Evolutionary conservation across 2,888 invertebrate genomes (phyloP), one percentile per base, ranked within the genome.

Genomic region (Drosophila neonasuta): DNA sequence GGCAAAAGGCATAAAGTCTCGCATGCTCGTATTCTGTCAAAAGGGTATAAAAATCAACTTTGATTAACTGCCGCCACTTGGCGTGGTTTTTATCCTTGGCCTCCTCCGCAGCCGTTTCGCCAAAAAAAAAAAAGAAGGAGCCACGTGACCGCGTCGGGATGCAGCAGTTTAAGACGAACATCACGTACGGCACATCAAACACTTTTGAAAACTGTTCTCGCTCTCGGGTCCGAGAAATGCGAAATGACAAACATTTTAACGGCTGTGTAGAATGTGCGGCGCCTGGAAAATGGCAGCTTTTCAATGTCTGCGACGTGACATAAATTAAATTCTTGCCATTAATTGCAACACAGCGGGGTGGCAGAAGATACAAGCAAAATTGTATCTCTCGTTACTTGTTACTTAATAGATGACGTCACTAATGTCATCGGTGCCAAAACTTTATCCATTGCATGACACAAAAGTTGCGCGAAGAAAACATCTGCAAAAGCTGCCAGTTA

Each of bases 101-200:
- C 39, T 15, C 29, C 13, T 32, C 10, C 10, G 11, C 34, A 5
- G 9, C 32, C 2, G 30, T 6, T 2, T 8, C 30, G 30, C 30
- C 10, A 6, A 36, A 24, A 24, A 24, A 20, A 32, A 39, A 17
- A 13, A 44, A 11, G 10, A 15, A 44, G 15, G 10, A 15, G 51
- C 68, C 70, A 75, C 83, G 83, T 84, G 83, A 72, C 82, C 50
- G 50, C 29, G 46, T 9, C 17, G 48, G 48, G 71, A 71, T 72
- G 65, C 75, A 60, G 52, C 73, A 75, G 77, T 85, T 85, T 84
- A 75, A 55, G 74, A 70, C 60, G 62, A 73, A 74, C 71, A 69
- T 79, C 85, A 84, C 83, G 83, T 84, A 59, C 68, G 11, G 51
- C 67, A 65, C 77, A 77, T 74, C 74, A 77, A 82, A 68, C 70